Conservation (phyloP, 2,797 vertebrate genomes). For the Scleropages formosus region DNA sequence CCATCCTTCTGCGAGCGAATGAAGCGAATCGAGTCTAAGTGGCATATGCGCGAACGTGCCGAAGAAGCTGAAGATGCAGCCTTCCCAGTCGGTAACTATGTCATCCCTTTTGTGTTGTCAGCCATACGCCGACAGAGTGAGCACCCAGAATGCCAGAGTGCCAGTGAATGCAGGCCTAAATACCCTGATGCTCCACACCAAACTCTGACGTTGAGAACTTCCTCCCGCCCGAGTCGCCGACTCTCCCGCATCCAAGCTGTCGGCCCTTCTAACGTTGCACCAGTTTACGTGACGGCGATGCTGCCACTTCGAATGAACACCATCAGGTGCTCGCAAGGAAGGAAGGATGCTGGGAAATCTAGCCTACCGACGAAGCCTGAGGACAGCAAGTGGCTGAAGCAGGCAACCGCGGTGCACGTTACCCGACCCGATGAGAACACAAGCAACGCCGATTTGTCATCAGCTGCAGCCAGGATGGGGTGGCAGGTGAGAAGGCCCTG, state of each 20-base stretch:
- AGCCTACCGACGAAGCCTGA: conserved; percentile 19
- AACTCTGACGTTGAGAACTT: not conserved
- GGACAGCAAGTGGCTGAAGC: not conserved
- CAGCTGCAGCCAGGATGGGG: not conserved
- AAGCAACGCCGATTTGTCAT: not conserved
- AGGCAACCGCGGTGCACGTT: conserved; percentile 16
- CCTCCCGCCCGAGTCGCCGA: not conserved
- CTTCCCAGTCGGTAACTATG: not conserved
- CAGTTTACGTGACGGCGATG: not conserved
- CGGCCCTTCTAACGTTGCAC: not conserved
- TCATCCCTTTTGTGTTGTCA: not conserved
- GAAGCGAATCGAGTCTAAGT: conserved; percentile 5
- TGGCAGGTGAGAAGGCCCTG: too few relatives aligned
- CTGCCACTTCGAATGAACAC: not conserved
- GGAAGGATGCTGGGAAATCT: conserved; percentile 23
- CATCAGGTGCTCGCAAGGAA: not conserved
- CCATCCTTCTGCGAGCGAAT: too few relatives aligned
- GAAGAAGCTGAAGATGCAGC: not conserved
- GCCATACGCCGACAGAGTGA: not conserved
- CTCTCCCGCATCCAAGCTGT: not conserved
- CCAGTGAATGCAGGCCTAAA: not conserved
- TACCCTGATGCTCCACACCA: not conserved
- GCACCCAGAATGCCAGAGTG: not conserved
- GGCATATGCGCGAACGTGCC: not conserved
- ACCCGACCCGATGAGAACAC: not conserved